Percentiles rank a stretch among this genome's conserved stretches.
These are phyloP conservation scores for Pseudochirops corinnae DNA, from an alignment of 2,797 vertebrate species.

Conservation along the genomic window DNA sequence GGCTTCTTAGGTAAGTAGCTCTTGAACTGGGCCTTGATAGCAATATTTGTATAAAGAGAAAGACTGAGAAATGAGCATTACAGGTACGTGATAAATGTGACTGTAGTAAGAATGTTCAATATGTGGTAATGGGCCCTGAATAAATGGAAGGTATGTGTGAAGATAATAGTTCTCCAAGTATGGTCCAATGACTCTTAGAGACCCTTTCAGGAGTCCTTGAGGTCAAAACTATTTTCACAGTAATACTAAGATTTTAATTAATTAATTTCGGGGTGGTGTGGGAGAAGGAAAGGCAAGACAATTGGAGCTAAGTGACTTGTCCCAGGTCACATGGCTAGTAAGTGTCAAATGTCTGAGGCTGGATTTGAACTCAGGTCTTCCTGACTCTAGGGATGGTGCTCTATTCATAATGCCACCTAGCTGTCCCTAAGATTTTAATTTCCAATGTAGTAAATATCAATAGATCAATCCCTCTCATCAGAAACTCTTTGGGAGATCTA, in stretches of 20 bases:
- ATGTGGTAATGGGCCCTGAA: neutral
- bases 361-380: too few relatives aligned
- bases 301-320: too few relatives aligned
- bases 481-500: neutral
- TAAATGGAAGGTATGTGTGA: neutral
- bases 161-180: neutral
- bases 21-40: neutral
- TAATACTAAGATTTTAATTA: neutral
- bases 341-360: too few relatives aligned
- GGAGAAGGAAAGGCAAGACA: too few relatives aligned
- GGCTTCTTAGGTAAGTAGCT: neutral
- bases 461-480: neutral
- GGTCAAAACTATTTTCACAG: neutral
- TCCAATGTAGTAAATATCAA: neutral
- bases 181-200: neutral
- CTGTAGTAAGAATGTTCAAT: neutral
- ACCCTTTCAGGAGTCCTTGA: neutral
- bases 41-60: neutral
- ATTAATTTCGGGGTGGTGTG: too few relatives aligned
- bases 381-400: too few relatives aligned
- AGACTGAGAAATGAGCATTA: neutral
- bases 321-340: too few relatives aligned
- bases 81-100: neutral
- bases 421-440: neutral
- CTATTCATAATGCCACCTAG: too few relatives aligned